Percentiles rank a stretch among this genome's conserved stretches.
Evolutionary conservation across 2,797 vertebrate genomes (phyloP).

Genomic region (Catharus ustulatus): DNA sequence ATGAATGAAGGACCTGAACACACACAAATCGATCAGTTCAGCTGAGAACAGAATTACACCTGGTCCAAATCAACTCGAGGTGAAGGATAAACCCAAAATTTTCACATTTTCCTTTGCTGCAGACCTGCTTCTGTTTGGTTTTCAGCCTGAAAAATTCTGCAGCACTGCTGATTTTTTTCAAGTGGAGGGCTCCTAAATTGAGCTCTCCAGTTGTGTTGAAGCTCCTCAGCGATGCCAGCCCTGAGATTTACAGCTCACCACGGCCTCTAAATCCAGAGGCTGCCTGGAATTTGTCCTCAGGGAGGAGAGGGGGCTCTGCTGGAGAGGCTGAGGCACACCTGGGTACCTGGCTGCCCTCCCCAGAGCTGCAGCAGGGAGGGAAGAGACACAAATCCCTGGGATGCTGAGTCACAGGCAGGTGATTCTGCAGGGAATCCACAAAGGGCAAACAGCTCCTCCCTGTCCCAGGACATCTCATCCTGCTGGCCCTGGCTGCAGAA

Average conservation of each 20-base stretch:
- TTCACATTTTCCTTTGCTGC: not conserved
- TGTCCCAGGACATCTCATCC: not conserved
- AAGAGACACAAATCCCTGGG: not conserved
- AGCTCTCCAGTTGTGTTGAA: not conserved
- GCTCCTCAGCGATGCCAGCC: not conserved
- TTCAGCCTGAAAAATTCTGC: not conserved
- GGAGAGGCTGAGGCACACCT: not conserved
- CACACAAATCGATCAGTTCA: not conserved
- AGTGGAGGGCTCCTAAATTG: not conserved
- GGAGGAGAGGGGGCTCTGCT: not conserved
- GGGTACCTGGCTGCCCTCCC: not conserved
- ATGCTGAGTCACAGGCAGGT: constrained; percentile 16
- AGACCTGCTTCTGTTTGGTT: not conserved
- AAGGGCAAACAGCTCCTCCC: not conserved
- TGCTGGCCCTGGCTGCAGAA: not conserved
- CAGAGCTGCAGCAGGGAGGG: not conserved
- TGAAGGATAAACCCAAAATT: accelerated
- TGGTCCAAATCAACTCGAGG: no score
- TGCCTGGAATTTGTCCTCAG: not conserved
- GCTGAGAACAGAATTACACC: accelerated
- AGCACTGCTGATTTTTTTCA: not conserved
- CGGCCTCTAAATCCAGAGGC: not conserved
- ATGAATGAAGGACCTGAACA: not conserved
- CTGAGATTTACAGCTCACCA: not conserved
- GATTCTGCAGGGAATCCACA: not conserved